Base-by-base conservation (phyloP, 2,888 invertebrate species). In the Panopea generosa region DNA sequence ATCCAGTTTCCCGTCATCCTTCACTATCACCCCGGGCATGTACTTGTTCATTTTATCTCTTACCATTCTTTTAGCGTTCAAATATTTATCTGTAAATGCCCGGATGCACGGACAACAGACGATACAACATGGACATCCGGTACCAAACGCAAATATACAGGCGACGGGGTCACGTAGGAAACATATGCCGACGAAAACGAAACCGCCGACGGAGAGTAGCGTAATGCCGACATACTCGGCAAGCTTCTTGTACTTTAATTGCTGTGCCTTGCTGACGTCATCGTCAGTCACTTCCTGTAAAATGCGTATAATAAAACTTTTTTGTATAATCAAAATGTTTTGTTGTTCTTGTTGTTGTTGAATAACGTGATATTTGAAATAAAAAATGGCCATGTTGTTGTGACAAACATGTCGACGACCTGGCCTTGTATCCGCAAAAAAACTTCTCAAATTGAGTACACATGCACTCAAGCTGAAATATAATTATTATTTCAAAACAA, bases 111-210 rank as follows among this genome's bases (percentile, higher is more conserved):
- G 87, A 29, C 74, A 74, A 56, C 78, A 80, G 18, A 86, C 56
- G 16, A 86, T 24, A 33, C 84, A 84, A 67, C 87, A 88, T 7
- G 87, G 87, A 56, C 86, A 86, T 3, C 86, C 86, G 1, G 82
- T 80, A 27, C 82, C 84, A 65, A 87, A 87, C n/a, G 85, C 83
- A 27, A 86, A 75, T 16, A 86, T 72, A 52, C 74, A 86, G 1
- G 82, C 67, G 2, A 84, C 61, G 2, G 87, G 87, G 61, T 86
- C 84, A n/a, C 82, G 77, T 14, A 85, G 65, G 63, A 86, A 85
- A 53, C 85, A 86, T 49, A 72, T 73, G 26, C 75, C 73, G 24
- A 85, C 50, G n/a, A 83, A 47, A 16, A 82, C 59, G 40, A 84
- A 79, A 20, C 68, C 29, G 7, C 65, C 38, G 9, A 85, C 86